These are phyloP conservation scores for Saimiri boliviensis DNA, from an alignment of 2,113 vertebrate genomes.

Conservation along the genomic window DNA sequence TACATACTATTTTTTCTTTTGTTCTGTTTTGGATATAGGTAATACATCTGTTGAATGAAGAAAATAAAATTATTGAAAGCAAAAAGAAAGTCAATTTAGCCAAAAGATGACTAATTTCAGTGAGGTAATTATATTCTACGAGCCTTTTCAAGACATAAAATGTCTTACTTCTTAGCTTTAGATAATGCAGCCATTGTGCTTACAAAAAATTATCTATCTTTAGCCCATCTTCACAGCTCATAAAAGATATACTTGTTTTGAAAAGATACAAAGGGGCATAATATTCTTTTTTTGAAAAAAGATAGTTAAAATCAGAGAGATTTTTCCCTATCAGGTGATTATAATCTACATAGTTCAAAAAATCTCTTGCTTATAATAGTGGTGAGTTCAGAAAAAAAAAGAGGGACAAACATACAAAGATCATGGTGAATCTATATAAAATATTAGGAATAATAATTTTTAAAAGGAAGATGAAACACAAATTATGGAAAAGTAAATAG, in stretches of 20 bases:
- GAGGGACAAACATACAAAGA: background rate
- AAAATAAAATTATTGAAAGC: background rate
- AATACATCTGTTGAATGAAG: background rate
- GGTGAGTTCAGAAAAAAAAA: background rate
- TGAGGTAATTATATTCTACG: background rate
- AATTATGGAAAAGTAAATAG: background rate
- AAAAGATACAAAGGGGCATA: background rate
- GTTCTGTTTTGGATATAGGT: background rate
- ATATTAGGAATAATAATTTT: background rate
- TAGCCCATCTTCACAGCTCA: background rate
- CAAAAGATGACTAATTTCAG: background rate
- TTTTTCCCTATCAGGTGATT: background rate
- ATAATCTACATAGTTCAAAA: background rate
- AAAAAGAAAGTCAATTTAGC: background rate
- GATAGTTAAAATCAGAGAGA: background rate
- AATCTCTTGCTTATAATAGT: background rate
- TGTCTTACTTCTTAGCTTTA: background rate
- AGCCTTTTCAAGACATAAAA: background rate
- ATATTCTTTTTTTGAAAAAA: background rate
- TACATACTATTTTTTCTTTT: background rate
- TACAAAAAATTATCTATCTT: background rate
- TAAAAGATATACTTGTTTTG: background rate
- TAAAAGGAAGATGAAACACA: background rate
- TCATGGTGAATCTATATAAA: background rate
- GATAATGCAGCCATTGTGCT: background rate